Conservation (phyloP, 2,888 invertebrate species). For the Sepiola atlantica region DNA sequence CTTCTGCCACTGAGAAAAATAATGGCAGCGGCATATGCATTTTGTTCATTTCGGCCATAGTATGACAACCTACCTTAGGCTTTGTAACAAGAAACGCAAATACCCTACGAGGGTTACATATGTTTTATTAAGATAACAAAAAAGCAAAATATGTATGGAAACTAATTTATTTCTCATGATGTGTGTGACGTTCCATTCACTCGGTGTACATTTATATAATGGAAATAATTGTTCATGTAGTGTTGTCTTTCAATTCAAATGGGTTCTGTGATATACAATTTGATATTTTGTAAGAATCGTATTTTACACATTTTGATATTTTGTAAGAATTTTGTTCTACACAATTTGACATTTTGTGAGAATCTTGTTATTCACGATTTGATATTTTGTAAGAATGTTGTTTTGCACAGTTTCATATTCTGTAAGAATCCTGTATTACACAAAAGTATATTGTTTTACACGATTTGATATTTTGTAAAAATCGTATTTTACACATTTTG, state of each 20-base stretch:
- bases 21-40: not conserved
- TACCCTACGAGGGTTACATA: not conserved
- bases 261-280: not conserved
- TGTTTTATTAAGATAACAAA: not conserved
- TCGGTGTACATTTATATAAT: not conserved
- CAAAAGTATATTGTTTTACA: too few relatives aligned
- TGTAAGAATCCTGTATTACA: too few relatives aligned
- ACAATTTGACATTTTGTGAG: too few relatives aligned
- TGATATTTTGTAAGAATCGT: not conserved
- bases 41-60: not conserved
- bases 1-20: not conserved
- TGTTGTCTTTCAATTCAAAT: not conserved
- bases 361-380: too few relatives aligned
- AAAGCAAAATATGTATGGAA: not conserved
- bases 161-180: not conserved
- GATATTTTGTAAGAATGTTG: too few relatives aligned
- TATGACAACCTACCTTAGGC: not conserved
- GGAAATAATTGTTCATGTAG: not conserved
- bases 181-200: not conserved
- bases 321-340: too few relatives aligned
- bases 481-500: not conserved
- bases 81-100: not conserved
- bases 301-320: too few relatives aligned
- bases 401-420: too few relatives aligned
- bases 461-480: too few relatives aligned